Evolutionary conservation across 64 coral and sea anemone genomes (phyloP).

Genomic region (Orbicella faveolata): DNA sequence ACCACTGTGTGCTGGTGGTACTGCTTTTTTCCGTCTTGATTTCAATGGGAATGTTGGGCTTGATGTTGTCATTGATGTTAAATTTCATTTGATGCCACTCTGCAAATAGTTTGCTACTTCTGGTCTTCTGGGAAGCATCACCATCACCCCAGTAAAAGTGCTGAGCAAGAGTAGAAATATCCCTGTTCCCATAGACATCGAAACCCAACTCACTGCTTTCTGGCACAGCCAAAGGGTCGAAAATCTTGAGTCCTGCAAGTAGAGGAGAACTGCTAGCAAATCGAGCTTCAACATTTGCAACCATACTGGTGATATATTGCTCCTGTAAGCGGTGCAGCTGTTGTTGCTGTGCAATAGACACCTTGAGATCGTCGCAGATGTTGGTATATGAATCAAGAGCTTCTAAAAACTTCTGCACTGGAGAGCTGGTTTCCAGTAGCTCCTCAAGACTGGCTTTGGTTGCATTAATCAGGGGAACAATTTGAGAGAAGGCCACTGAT

Average conservation of each 20-base stretch:
- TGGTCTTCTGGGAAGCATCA: conserved; percentile 31
- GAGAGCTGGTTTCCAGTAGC: conserved; percentile 51
- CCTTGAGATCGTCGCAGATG: conserved; percentile 62
- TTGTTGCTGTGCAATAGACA: conserved; percentile 26
- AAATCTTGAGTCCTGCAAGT: conserved; percentile 49
- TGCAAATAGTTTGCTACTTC: conserved; percentile 52
- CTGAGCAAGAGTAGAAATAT: conserved; percentile 20
- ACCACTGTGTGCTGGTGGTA: conserved; percentile 62
- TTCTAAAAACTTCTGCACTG: conserved; percentile 49
- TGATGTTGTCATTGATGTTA: conserved; percentile 48
- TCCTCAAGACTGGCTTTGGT: conserved; percentile 65
- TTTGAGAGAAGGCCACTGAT: conserved; percentile 54
- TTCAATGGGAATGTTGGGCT: conserved; percentile 43
- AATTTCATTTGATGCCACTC: conserved; percentile 59
- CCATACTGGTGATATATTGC: conserved; percentile 28
- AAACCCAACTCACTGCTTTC: conserved; percentile 43
- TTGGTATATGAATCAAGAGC: conserved; percentile 45
- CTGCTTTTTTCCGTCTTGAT: conserved; percentile 37
- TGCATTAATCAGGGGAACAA: conserved; percentile 57
- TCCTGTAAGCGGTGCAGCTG: conserved; percentile 38
- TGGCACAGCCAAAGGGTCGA: conserved; percentile 56
- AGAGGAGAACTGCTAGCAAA: conserved; percentile 47
- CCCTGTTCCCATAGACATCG: conserved; percentile 8
- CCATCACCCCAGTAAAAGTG: conserved; percentile 46
- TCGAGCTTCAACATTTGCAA: conserved; percentile 36